Base-by-base conservation (phyloP, 2,888 invertebrate genomes). In the Artemia sinica region DNA sequence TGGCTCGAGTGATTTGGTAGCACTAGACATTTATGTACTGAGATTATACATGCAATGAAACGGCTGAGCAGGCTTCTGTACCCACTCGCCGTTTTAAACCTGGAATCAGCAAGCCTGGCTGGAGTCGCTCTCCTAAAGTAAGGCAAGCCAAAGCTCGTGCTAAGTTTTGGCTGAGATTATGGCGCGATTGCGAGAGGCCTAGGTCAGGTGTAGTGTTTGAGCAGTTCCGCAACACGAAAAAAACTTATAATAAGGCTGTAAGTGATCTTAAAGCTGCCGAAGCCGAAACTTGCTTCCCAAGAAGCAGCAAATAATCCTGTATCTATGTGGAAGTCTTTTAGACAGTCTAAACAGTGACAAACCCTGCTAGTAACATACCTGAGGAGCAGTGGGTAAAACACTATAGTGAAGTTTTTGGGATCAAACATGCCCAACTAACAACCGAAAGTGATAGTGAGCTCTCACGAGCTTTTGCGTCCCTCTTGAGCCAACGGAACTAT, bases 81-180 rank as follows among this genome's bases (percentile, higher is more conserved):
- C 52, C 52, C 13, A 14, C n/a, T 52, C 52, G 52, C 52, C 52
- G 52, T 52, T 52, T 52, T 52, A 52, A 52, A 14, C 13, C 52
- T n/a, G 52, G 52, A 14, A 52, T 52, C 52, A 52, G 52, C n/a
- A 52, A 52, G 52, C 52, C 52, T n/a, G 52, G 52, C n/a, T 52
- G 52, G 52, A 14, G n/a, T 52, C 52, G 52, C 52, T 52, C 52
- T 13, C 52, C n/a, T 52, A 14, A n/a, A 14, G 52, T 52, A 14
- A 52, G n/a, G 52, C 52, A 52, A 52, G 52, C 52, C n/a, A 52
- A 52, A 52, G 52, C 52, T 52, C 52, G 52, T 13, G 52, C 52
- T 52, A 52, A 52, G 52, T 52, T 52, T 14, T 52, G 52, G 52
- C n/a, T n/a, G 13, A n/a, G 13, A 52, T 52, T 52, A 52, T 52